These are phyloP conservation scores for Eilema sororculum DNA, from an alignment of 2,888 invertebrate genomes.

Conservation along the genomic window DNA sequence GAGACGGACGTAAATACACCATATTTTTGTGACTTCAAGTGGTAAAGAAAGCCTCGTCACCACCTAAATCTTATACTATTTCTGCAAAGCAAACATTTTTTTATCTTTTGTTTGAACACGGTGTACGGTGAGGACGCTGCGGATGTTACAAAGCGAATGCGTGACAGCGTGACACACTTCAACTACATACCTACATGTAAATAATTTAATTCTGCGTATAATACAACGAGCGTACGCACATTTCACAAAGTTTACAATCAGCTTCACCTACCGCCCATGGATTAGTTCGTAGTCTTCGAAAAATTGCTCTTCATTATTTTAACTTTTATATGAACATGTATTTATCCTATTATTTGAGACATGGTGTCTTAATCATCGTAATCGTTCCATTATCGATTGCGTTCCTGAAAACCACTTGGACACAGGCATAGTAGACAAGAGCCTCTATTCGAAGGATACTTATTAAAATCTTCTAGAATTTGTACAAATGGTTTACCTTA, in stretches of 20 bases:
- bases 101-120: not conserved
- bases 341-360: too few relatives aligned
- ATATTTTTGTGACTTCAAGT: not conserved
- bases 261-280: not conserved
- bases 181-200: conserved; percentile 1
- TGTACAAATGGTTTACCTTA: not conserved
- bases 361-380: too few relatives aligned
- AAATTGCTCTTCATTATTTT: not conserved
- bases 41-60: not conserved
- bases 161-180: not conserved
- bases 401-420: not conserved
- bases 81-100: not conserved
- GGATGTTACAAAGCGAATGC: not conserved
- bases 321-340: too few relatives aligned
- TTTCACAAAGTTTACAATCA: conserved; percentile 1
- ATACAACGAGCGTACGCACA: not conserved
- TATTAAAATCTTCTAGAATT: not conserved
- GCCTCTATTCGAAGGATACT: not conserved
- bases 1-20: not conserved
- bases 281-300: not conserved
- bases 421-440: too few relatives aligned
- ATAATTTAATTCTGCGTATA: not conserved
- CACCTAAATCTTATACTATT: not conserved
- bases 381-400: too few relatives aligned
- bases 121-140: not conserved